phyloP scores from a whole-genome alignment of 1,140 invertebrate species.

The Drosophila pachea region DNA sequence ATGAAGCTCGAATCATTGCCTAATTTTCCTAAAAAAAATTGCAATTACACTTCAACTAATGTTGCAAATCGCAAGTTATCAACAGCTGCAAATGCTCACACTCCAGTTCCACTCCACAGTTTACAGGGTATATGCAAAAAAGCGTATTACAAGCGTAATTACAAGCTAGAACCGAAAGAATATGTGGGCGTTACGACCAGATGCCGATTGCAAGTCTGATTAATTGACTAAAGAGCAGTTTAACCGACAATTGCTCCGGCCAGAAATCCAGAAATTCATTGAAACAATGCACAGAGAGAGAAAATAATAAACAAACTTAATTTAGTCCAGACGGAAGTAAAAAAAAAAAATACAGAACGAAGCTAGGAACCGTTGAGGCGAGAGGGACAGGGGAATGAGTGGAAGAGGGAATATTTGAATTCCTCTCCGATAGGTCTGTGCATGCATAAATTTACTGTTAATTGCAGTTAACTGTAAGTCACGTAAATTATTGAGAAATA shows the following conservation, averaged over 20 bases:
- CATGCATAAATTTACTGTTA: constrained; percentile 14
- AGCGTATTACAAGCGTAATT: constrained; percentile 7
- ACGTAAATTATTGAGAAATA: constrained; percentile 9
- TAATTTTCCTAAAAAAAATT: no score
- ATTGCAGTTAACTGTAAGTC: constrained; percentile 13
- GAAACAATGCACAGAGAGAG: constrained; percentile 26
- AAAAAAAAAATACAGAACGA: constrained; percentile 17
- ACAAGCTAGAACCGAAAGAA: background rate
- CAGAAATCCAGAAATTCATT: constrained; percentile 42
- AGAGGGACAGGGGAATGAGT: background rate
- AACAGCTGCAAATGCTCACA: background rate
- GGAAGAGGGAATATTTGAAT: background rate
- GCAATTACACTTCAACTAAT: no score
- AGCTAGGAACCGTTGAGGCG: background rate
- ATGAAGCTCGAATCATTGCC: background rate
- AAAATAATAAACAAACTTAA: background rate
- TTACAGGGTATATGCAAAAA: constrained; percentile 18
- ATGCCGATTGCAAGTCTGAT: constrained; percentile 45
- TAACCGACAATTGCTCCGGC: constrained; percentile 38
- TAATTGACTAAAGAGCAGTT: constrained; percentile 51
- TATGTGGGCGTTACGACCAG: constrained; percentile 36
- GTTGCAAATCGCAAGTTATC: background rate
- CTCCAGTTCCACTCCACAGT: background rate
- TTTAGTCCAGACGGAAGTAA: constrained; percentile 38
- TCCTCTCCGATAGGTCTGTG: background rate